Conservation (phyloP, 2,888 invertebrate species). For the Oxyscelio sp. region DNA sequence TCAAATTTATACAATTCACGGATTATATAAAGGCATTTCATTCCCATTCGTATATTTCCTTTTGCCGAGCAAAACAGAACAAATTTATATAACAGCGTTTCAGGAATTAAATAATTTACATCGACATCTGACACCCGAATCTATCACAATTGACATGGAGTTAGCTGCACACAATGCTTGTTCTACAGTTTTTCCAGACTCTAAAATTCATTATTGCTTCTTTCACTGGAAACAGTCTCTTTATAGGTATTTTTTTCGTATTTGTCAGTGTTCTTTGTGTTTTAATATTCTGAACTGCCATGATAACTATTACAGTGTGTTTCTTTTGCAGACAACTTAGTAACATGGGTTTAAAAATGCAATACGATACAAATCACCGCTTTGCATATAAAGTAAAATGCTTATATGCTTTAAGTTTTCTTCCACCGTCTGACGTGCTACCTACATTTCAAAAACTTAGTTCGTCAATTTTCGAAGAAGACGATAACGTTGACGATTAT, state of each 20-base stretch:
- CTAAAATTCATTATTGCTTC: conserved; percentile 8
- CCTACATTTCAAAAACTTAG: background rate
- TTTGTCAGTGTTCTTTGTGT: too few species aligned
- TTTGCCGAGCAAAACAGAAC: conserved; percentile 10
- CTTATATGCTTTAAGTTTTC: conserved; percentile 11
- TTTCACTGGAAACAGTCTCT: conserved; percentile 9
- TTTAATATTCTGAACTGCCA: too few species aligned
- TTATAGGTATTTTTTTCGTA: conserved; percentile 15
- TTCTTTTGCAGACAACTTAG: conserved; percentile 19
- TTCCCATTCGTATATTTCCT: background rate
- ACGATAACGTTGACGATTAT: background rate
- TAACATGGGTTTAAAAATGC: background rate
- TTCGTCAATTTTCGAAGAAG: background rate
- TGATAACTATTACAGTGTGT: too few species aligned
- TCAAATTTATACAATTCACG: conserved; percentile 1
- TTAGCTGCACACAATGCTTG: conserved; percentile 3
- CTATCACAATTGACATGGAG: conserved; percentile 1
- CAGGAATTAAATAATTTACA: conserved; percentile 3
- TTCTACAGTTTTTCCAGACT: background rate
- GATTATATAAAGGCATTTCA: conserved; percentile 2
- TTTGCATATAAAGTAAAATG: conserved; percentile 6
- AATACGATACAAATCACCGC: conserved; percentile 1
- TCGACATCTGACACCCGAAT: background rate
- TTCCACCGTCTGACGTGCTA: conserved; percentile 1
- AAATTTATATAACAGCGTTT: background rate